Evolutionary conservation across 92 coral and sea anemone species (phyloP), one percentile per base, ranked within the genome.

Genomic region (Nematostella vectensis): DNA sequence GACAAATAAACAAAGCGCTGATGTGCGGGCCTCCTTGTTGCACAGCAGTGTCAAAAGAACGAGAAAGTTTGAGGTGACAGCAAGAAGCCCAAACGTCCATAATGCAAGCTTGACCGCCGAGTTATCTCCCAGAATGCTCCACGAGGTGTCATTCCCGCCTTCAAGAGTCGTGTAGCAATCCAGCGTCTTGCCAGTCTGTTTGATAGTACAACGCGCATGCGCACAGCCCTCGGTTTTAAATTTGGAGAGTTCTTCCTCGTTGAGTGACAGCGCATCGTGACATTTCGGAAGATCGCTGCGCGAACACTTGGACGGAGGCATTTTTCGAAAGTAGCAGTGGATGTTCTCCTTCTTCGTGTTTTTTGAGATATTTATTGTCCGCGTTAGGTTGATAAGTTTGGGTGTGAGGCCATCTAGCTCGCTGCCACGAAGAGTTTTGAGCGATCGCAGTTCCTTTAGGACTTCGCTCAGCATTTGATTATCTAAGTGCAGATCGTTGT

Each of bases 81-180:
- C 95, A 9, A 80, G 67, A 3, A 85, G 70, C 0, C 95, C 95
- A 55, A 85, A 85, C 70, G 95, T 85, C 95, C 95, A 85, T 20
- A 85, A 37, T 11, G 95, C 83, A 13, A 85, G 78, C 47, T 85
- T 85, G 15, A 85, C 88, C 52, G 83, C 95, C 0, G 95, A 81
- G 20, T 85, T 85, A 15, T 80, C 65, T 1, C 95, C 95, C 11
- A 85, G 79, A 44, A 85, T 80, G 17, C 84, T 81, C 59, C 82
- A 59, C 18, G 83, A 65, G 2, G 75, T 75, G 30, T 62, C 78
- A 27, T 72, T 81, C 2, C 52, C 73, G 22, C 73, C 54, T 0
- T 63, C 55, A 11, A 79, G 54, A 1, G 65, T 73, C 52, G 71
- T 48, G 50, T 78, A 77, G 29, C 70, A 54, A 0, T 52, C 71